These are phyloP conservation scores for Trachops cirrhosus DNA, from an alignment of 2,797 vertebrate species.

Conservation along the genomic window DNA sequence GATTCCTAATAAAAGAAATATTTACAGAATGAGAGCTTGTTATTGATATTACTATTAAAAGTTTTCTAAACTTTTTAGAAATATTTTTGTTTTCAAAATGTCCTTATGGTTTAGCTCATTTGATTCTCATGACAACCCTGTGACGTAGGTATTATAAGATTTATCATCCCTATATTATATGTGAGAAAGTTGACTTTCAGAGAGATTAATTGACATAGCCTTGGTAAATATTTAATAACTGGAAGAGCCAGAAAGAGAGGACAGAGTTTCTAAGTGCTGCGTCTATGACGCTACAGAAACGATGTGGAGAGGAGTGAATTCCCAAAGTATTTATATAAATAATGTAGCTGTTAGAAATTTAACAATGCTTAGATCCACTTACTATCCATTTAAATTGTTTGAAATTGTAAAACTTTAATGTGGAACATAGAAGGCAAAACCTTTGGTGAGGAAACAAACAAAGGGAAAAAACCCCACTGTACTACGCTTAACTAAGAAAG, in stretches of 20 bases:
- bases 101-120: conserved; percentile 1
- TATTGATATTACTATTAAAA: background rate
- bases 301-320: background rate
- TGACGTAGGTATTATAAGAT: background rate
- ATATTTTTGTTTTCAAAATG: background rate
- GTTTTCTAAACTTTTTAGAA: background rate
- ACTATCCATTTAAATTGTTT: background rate
- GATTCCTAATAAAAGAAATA: background rate
- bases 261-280: background rate
- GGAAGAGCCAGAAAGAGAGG: background rate
- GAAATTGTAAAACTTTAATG: background rate
- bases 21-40: background rate
- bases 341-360: background rate
- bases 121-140: background rate
- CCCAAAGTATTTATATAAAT: background rate
- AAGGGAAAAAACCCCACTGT: background rate
- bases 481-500: background rate
- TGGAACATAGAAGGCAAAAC: background rate
- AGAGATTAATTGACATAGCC: background rate
- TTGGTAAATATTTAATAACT: background rate
- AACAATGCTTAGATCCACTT: background rate
- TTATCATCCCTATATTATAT: background rate
- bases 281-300: background rate
- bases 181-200: background rate
- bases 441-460: background rate